Conservation (phyloP, 2,113 vertebrate genomes). For the Hiodon alosoides region DNA sequence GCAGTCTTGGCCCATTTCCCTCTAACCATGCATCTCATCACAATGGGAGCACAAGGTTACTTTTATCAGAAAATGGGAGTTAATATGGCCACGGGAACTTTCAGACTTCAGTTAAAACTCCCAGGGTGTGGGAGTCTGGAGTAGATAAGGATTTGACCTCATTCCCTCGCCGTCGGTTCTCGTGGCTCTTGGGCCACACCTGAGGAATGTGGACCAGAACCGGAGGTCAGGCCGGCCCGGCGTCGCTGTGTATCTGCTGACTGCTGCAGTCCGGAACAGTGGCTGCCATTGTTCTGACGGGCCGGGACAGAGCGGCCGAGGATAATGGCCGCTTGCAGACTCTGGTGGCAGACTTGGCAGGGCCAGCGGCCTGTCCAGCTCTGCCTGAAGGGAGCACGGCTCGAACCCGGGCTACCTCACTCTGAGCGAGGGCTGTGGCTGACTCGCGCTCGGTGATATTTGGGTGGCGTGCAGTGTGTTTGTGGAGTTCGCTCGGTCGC, state of each 20-base stretch:
- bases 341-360: background rate
- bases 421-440: background rate
- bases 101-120: too few species aligned
- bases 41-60: too few species aligned
- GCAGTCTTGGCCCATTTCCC: too few species aligned
- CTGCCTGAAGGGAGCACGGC: background rate
- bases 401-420: background rate
- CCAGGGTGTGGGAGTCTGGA: conserved; percentile 32
- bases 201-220: conserved; percentile 29
- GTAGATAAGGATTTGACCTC: background rate
- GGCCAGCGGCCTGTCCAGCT: background rate
- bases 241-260: background rate
- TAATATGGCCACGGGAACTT: too few species aligned
- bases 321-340: conserved; percentile 2
- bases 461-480: too few species aligned
- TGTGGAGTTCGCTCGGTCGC: too few species aligned
- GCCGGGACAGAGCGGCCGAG: background rate
- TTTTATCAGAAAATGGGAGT: too few species aligned
- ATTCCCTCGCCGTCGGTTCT: background rate
- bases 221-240: background rate
- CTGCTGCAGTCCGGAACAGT: conserved; percentile 1
- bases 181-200: background rate
- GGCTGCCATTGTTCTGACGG: conserved; percentile 16
- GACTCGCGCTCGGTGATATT: background rate
- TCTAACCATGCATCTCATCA: too few species aligned